A percentile compares a stretch with the other conserved stretches of the same genome.
Evolutionary conservation across 2,888 invertebrate species (phyloP).

Genomic region (Marasmarcha lunaedactyla): DNA sequence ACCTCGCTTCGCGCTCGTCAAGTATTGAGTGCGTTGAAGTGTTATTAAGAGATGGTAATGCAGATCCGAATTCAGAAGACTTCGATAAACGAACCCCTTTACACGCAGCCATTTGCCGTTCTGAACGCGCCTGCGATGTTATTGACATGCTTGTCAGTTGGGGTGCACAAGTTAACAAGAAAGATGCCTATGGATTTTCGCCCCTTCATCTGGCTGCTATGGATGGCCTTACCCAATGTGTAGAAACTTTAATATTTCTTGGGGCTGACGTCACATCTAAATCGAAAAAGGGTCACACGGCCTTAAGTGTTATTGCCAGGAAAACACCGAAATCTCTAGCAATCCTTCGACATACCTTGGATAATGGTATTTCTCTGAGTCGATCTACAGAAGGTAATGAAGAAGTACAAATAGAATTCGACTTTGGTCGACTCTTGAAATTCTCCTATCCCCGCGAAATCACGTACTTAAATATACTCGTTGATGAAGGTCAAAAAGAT

Average conservation of each 20-base stretch:
- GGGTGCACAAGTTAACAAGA: slow-evolving; percentile 85
- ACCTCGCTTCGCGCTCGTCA: slow-evolving; percentile 85
- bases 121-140: slow-evolving; percentile 82
- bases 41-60: slow-evolving; percentile 78
- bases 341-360: slow-evolving; percentile 82
- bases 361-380: slow-evolving; percentile 81
- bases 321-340: slow-evolving; percentile 88
- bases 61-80: slow-evolving; percentile 84
- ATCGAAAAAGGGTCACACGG: slow-evolving; percentile 87
- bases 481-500: slow-evolving; percentile 90
- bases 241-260: slow-evolving; percentile 83
- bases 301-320: slow-evolving; percentile 84
- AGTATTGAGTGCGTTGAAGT: slow-evolving; percentile 85
- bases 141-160: slow-evolving; percentile 82
- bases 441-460: slow-evolving; percentile 88
- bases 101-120: slow-evolving; percentile 84
- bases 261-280: slow-evolving; percentile 90
- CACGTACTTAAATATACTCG: slow-evolving; percentile 86
- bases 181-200: slow-evolving; percentile 87
- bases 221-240: slow-evolving; percentile 86
- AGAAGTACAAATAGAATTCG: slow-evolving; percentile 84
- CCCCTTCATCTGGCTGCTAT: slow-evolving; percentile 87
- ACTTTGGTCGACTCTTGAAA: slow-evolving; percentile 84
- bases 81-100: slow-evolving; percentile 83
- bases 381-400: slow-evolving; percentile 80